Evolutionary conservation across 2,888 invertebrate genomes (phyloP).

Genomic region (Shargacucullia verbasci): DNA sequence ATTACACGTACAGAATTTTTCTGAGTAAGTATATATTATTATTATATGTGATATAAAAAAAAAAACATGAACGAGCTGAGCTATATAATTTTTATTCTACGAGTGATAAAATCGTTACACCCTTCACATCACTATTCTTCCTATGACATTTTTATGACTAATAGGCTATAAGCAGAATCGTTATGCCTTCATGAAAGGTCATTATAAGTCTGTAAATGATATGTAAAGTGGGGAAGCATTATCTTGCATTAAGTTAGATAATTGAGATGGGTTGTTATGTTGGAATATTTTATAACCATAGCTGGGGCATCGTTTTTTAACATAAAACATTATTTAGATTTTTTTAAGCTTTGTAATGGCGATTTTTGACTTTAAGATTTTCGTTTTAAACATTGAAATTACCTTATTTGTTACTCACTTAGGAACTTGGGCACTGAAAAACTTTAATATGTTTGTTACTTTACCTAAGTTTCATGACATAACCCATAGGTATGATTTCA

Average conservation of each 20-base stretch:
- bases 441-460: no score
- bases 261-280: conserved; percentile 35
- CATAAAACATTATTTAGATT: conserved; percentile 3
- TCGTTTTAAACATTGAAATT: no score
- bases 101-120: not conserved
- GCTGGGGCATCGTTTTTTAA: conserved; percentile 1
- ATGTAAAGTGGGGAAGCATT: conserved; percentile 23
- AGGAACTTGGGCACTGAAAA: no score
- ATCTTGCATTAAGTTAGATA: conserved; percentile 24
- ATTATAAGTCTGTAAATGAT: conserved; percentile 19
- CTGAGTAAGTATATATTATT: no score
- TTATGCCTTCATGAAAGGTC: conserved; percentile 18
- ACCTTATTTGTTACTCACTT: no score
- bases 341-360: not conserved
- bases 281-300: conserved; percentile 6
- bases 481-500: no score
- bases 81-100: not conserved
- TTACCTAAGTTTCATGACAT: no score
- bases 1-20: no score
- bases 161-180: conserved; percentile 1
- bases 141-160: conserved; percentile 32
- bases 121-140: conserved; percentile 7
- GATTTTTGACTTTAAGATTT: not conserved
- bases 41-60: no score
- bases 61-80: no score